Evolutionary conservation across 2,888 invertebrate species (phyloP).

Genomic region (Scaptomyza tumidula): DNA sequence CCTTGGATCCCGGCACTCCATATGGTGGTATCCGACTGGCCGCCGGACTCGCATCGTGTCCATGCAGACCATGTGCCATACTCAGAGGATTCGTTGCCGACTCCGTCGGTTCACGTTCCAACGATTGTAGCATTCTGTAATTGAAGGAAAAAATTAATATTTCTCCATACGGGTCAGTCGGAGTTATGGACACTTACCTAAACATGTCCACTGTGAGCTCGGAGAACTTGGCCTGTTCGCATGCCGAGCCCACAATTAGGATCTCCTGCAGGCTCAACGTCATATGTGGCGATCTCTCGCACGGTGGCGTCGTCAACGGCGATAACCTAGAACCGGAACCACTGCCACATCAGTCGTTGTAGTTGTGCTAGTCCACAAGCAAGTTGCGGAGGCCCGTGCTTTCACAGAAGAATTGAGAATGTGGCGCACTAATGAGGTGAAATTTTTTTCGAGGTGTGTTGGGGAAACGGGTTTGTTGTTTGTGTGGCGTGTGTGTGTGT

Average conservation of each 20-base stretch:
- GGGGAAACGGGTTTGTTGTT: slow-evolving; percentile 11
- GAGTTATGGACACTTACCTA: slow-evolving; percentile 72
- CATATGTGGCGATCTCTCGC: slow-evolving; percentile 94
- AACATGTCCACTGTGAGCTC: slow-evolving; percentile 99
- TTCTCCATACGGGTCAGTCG: no score
- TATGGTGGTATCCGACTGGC: slow-evolving; percentile 85
- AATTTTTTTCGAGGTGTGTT: slow-evolving; percentile 22
- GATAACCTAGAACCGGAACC: slow-evolving; percentile 89
- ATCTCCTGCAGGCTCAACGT: slow-evolving; percentile 96
- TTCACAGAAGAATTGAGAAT: slow-evolving; percentile 85
- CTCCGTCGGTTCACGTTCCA: slow-evolving; percentile 96
- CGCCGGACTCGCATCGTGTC: slow-evolving; percentile 85
- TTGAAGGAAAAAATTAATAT: background rate
- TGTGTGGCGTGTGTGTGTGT: slow-evolving; percentile 13
- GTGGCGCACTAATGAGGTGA: slow-evolving; percentile 83
- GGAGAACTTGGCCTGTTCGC: slow-evolving; percentile 97
- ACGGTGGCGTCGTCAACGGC: slow-evolving; percentile 92
- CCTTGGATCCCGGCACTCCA: slow-evolving; percentile 86
- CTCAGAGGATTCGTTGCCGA: slow-evolving; percentile 89
- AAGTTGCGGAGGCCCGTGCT: slow-evolving; percentile 85
- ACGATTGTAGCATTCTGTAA: slow-evolving; percentile 94
- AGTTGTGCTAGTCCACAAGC: slow-evolving; percentile 84
- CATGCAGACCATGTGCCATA: slow-evolving; percentile 85
- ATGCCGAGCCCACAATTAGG: slow-evolving; percentile 95
- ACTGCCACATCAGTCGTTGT: slow-evolving; percentile 83